A percentile compares a stretch with the other conserved stretches of the same genome.
phyloP scores from a whole-genome alignment of 2,888 invertebrate species.

The Temnothorax unifasciatus region DNA sequence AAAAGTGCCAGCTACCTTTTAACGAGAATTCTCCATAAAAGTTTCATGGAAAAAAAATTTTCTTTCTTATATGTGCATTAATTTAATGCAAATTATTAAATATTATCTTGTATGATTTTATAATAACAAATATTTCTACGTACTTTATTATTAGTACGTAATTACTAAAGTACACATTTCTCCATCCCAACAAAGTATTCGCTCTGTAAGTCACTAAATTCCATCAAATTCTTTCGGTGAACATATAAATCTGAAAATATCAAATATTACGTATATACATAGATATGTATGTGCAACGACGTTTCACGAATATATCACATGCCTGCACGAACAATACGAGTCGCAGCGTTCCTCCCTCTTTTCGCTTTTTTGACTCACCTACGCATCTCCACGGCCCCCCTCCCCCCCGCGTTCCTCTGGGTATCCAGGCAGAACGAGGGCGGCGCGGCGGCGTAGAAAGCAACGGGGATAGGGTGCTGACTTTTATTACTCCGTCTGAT shows the following conservation, averaged over 20 bases:
- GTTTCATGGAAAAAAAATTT: conserved; percentile 5
- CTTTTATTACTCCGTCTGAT: conserved; percentile 84
- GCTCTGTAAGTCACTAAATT: conserved; percentile 44
- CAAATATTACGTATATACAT: conserved; percentile 37
- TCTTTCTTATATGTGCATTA: background rate
- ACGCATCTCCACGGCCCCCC: conserved; percentile 67
- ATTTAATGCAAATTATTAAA: conserved; percentile 2
- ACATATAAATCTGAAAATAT: conserved; percentile 67
- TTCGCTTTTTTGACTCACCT: conserved; percentile 78
- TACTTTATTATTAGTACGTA: background rate
- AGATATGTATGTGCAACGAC: conserved; percentile 44
- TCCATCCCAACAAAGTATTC: conserved; percentile 6
- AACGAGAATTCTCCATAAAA: conserved; percentile 10
- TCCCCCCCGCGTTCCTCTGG: conserved; percentile 61
- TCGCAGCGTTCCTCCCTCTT: conserved; percentile 62
- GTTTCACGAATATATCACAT: conserved; percentile 69
- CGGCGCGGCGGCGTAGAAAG: conserved; percentile 54
- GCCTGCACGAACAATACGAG: conserved; percentile 58
- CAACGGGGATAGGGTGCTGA: conserved; percentile 76
- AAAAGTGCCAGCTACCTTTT: background rate
- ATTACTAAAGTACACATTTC: background rate
- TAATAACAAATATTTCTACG: background rate
- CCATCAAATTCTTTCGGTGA: conserved; percentile 18
- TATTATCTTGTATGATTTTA: background rate
- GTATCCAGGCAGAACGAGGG: conserved; percentile 60